These are phyloP conservation scores for Chauna torquata DNA, from an alignment of 2,113 vertebrate species.

Conservation along the genomic window DNA sequence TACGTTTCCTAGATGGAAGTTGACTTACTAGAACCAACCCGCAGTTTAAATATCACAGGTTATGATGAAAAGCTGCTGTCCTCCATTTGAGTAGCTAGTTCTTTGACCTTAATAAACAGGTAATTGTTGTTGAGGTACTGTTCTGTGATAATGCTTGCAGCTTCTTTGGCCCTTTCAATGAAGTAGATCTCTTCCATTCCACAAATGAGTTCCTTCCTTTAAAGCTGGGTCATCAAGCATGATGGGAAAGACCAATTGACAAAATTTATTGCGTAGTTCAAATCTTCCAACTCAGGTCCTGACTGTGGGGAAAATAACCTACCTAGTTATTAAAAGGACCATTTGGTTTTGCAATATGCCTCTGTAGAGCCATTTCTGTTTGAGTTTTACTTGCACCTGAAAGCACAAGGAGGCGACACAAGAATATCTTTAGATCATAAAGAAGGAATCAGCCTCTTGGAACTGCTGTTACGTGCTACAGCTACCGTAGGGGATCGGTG, in stretches of 20 bases:
- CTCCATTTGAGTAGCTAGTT: background rate
- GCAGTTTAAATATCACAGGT: background rate
- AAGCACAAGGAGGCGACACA: background rate
- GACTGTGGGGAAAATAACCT: background rate
- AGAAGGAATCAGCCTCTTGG: background rate
- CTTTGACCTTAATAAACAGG: background rate
- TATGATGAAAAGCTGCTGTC: background rate
- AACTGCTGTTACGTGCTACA: background rate
- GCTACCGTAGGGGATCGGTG: fast-evolving
- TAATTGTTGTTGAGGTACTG: background rate
- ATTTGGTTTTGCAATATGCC: background rate
- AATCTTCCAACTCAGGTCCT: background rate
- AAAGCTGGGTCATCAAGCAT: background rate
- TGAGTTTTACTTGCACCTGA: background rate
- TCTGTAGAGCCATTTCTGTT: background rate
- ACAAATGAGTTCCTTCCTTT: background rate
- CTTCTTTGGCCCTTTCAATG: background rate
- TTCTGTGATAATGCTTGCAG: background rate
- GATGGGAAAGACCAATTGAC: background rate
- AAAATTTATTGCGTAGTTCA: background rate
- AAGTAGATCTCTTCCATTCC: background rate
- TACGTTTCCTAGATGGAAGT: background rate
- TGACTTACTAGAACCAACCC: background rate
- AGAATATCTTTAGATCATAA: fast-evolving
- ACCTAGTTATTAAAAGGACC: background rate